Evolutionary conservation across 2,113 vertebrate species (phyloP).

Genomic region (Rattus rattus): DNA sequence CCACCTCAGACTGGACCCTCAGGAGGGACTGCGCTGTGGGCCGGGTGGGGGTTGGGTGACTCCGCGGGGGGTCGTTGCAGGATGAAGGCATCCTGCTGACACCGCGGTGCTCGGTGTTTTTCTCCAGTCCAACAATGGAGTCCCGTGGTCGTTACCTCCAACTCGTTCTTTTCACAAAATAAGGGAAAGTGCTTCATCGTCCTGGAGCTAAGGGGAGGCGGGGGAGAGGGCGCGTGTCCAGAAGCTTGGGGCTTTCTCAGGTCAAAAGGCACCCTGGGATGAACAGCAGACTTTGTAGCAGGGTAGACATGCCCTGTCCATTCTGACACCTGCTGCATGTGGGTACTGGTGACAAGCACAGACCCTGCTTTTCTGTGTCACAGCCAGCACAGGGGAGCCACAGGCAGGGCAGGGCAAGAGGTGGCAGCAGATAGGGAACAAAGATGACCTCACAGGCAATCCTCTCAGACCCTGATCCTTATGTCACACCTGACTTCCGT

Average conservation of each 20-base stretch:
- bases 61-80: background rate
- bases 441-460: background rate
- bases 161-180: background rate
- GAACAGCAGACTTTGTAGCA: background rate
- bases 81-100: background rate
- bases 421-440: background rate
- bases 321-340: rapidly evolving
- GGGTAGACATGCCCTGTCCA: no score
- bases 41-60: slow-evolving; percentile 9
- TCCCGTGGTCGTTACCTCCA: background rate
- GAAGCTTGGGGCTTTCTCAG: background rate
- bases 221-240: background rate
- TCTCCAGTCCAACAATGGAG: background rate
- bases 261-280: background rate
- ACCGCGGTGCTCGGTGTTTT: rapidly evolving
- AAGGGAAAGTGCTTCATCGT: background rate
- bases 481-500: background rate
- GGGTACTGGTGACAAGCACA: background rate
- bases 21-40: background rate
- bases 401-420: rapidly evolving
- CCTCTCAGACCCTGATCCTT: background rate
- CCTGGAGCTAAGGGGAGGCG: background rate
- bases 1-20: slow-evolving; percentile 56
- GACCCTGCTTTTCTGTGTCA: background rate
- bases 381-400: background rate